Evolutionary conservation across 2,888 invertebrate species (phyloP).

Genomic region (Ochropleura leucogaster): DNA sequence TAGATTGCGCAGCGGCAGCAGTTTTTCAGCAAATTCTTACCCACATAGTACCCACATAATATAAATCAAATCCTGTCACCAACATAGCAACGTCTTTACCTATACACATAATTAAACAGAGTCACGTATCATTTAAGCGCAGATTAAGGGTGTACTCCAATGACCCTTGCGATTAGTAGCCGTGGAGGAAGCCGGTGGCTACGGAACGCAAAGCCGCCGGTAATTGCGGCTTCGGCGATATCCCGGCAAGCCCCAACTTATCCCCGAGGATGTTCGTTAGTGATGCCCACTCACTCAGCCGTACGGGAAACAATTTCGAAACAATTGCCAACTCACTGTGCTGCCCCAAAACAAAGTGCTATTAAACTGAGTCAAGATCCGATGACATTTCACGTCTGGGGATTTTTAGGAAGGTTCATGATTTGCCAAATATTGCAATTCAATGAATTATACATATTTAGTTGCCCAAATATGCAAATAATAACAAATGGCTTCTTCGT

Average conservation of each 20-base stretch:
- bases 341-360: constrained; percentile 40
- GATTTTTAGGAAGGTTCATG: constrained; percentile 10
- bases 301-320: constrained; percentile 65
- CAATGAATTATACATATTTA: not conserved
- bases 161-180: constrained; percentile 83
- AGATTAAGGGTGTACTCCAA: constrained; percentile 81
- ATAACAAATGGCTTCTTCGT: constrained; percentile 30
- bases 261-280: constrained; percentile 80
- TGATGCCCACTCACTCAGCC: constrained; percentile 69
- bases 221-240: constrained; percentile 86
- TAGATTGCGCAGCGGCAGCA: too few species aligned
- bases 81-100: constrained; percentile 52
- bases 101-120: constrained; percentile 72
- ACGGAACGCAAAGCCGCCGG: constrained; percentile 83
- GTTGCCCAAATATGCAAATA: constrained; percentile 10
- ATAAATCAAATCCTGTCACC: constrained; percentile 44
- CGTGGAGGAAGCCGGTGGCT: constrained; percentile 74
- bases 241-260: constrained; percentile 81
- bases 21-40: not conserved
- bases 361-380: constrained; percentile 24
- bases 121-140: constrained; percentile 81
- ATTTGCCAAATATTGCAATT: constrained; percentile 8
- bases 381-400: constrained; percentile 42
- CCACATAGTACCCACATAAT: not conserved
- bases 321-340: constrained; percentile 69